A percentile compares a stretch with the other conserved stretches of the same genome.
phyloP scores from a whole-genome alignment of 2,797 vertebrate genomes.

The Eleutherodactylus coqui region DNA sequence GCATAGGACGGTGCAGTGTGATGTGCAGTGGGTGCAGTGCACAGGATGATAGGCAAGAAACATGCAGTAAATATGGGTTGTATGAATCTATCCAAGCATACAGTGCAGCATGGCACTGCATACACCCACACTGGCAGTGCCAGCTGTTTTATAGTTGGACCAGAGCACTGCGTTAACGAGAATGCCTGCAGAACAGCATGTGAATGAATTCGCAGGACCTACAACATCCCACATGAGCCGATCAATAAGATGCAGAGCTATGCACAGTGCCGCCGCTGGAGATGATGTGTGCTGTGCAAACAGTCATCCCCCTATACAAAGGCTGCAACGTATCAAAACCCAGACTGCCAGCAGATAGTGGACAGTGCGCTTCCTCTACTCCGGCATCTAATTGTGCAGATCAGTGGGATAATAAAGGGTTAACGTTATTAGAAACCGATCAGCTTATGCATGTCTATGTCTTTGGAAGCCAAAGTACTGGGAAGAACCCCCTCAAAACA shows the following conservation, averaged over 20 bases:
- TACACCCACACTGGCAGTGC: not conserved
- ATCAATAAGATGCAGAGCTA: conserved; percentile 4
- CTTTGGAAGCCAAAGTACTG: too few species aligned
- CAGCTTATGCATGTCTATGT: not conserved
- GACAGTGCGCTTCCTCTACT: not conserved
- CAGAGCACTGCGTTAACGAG: not conserved
- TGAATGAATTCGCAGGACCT: conserved; percentile 17
- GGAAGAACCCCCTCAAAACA: too few species aligned
- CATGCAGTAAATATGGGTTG: not conserved
- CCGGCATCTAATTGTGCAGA: not conserved
- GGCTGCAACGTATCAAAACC: not conserved
- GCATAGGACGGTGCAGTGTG: not conserved
- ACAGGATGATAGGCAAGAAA: not conserved
- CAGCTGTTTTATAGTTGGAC: not conserved
- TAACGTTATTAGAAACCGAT: not conserved
- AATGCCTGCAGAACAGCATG: not conserved
- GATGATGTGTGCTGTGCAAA: not conserved
- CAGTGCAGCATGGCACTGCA: not conserved
- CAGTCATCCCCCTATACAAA: not conserved
- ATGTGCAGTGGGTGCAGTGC: not conserved
- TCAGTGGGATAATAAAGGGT: too few species aligned
- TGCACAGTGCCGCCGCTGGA: not conserved
- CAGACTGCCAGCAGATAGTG: not conserved
- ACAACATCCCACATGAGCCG: not conserved
- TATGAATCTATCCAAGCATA: not conserved